Conservation (phyloP, 2,888 invertebrate genomes). For the Plebejus argus region DNA sequence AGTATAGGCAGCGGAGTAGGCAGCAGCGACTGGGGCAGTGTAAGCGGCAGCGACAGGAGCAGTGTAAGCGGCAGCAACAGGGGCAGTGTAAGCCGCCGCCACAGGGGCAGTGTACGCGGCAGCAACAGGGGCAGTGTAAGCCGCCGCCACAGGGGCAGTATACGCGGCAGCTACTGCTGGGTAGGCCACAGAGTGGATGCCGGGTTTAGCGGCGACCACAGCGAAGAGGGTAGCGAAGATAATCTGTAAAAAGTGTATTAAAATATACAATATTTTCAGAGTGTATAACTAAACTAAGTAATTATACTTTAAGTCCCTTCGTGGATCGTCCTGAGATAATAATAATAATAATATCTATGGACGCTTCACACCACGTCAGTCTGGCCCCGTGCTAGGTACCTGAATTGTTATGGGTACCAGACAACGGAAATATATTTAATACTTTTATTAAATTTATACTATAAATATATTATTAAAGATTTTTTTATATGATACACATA, state of each 20-base stretch:
- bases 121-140: constrained; percentile 62
- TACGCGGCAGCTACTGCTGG: constrained; percentile 55
- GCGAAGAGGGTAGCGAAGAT: constrained; percentile 63
- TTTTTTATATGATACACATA: no score
- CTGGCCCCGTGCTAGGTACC: no score
- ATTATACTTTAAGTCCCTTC: no score
- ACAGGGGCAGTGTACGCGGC: constrained; percentile 47
- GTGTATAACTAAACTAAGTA: no score
- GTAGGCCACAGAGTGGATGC: constrained; percentile 60
- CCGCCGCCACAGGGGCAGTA: constrained; percentile 61
- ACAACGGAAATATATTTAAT: no score
- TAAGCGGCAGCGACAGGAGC: constrained; percentile 53
- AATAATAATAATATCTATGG: no score
- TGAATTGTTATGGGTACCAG: no score
- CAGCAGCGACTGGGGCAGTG: constrained; percentile 49
- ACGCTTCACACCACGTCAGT: no score
- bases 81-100: constrained; percentile 51
- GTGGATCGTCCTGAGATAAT: no score
- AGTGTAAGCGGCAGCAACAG: constrained; percentile 43
- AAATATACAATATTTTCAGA: no score
- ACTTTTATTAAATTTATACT: no score
- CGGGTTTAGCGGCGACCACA: constrained; percentile 68
- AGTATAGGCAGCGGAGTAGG: constrained; percentile 57
- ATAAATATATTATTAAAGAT: no score
- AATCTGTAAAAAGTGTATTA: constrained; percentile 50